phyloP scores from a whole-genome alignment of 2,888 invertebrate genomes.

The Brenthis ino region DNA sequence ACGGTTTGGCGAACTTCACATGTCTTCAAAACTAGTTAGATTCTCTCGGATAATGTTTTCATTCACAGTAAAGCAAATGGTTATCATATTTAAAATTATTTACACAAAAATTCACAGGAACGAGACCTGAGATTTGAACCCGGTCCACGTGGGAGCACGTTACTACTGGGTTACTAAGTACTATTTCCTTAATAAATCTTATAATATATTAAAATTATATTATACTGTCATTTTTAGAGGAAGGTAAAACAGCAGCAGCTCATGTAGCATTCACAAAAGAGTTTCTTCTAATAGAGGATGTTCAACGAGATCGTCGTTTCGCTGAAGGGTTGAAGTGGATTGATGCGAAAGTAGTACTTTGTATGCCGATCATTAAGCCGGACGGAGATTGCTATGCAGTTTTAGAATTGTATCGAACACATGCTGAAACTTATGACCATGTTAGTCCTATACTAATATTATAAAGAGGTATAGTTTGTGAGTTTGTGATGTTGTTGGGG shows the following conservation, averaged over 20 bases:
- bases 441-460: constrained; percentile 48
- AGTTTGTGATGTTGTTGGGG: too few relatives aligned
- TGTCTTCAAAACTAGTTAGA: too few relatives aligned
- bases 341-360: constrained; percentile 81
- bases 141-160: too few relatives aligned
- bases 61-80: too few relatives aligned
- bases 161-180: background rate
- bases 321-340: constrained; percentile 82
- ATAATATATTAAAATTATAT: background rate
- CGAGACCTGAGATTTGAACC: too few relatives aligned
- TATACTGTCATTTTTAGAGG: constrained; percentile 49
- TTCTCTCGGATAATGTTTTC: too few relatives aligned
- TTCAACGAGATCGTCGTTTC: constrained; percentile 80
- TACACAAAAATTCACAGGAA: too few relatives aligned
- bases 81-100: too few relatives aligned
- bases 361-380: constrained; percentile 83
- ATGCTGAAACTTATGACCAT: constrained; percentile 58
- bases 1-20: too few relatives aligned
- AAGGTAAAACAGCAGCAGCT: constrained; percentile 80
- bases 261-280: constrained; percentile 82
- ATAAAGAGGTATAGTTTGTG: too few relatives aligned
- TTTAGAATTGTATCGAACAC: constrained; percentile 80
- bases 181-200: background rate
- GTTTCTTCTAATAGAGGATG: constrained; percentile 79
- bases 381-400: constrained; percentile 83